Evolutionary conservation across 2,113 vertebrate species (phyloP).

Genomic region (Vicugna pacos): DNA sequence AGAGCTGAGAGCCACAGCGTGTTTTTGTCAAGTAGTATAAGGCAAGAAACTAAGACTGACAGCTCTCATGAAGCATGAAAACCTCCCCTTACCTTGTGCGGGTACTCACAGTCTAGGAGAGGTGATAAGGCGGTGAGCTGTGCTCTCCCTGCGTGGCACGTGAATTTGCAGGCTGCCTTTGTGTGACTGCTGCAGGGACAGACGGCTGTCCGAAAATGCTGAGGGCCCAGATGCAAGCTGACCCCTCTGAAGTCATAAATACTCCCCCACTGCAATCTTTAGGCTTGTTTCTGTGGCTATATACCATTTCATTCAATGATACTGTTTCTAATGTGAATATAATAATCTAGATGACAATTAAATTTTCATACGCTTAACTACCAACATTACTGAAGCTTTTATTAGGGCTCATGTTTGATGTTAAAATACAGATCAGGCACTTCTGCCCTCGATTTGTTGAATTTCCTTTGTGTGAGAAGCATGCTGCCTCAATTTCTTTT

Average conservation of each 20-base stretch:
- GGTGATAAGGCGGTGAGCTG: slow-evolving; percentile 89
- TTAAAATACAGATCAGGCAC: background rate
- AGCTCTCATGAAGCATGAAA: slow-evolving; percentile 90
- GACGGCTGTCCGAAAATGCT: slow-evolving; percentile 67
- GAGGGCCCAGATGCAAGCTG: slow-evolving; percentile 73
- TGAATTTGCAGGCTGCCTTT: slow-evolving; percentile 78
- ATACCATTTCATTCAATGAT: slow-evolving; percentile 43
- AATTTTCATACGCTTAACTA: slow-evolving; percentile 15
- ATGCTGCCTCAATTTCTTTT: too few relatives aligned
- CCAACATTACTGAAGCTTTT: background rate
- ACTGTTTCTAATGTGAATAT: slow-evolving; percentile 59
- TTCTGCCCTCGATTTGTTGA: background rate
- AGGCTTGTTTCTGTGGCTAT: background rate
- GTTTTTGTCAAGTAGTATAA: slow-evolving; percentile 78
- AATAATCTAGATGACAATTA: slow-evolving; percentile 65
- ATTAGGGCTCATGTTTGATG: background rate
- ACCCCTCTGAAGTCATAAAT: slow-evolving; percentile 58
- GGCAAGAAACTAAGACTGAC: slow-evolving; percentile 73
- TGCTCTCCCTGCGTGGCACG: slow-evolving; percentile 73
- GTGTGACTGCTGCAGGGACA: slow-evolving; percentile 63
- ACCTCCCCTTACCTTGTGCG: slow-evolving; percentile 90
- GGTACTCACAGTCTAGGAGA: slow-evolving; percentile 89
- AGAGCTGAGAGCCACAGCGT: slow-evolving; percentile 70
- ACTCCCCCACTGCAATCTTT: slow-evolving; percentile 50
- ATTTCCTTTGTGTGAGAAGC: background rate